phyloP scores from a whole-genome alignment of 1,140 invertebrate genomes.

The Leptestheria dahalacensis region DNA sequence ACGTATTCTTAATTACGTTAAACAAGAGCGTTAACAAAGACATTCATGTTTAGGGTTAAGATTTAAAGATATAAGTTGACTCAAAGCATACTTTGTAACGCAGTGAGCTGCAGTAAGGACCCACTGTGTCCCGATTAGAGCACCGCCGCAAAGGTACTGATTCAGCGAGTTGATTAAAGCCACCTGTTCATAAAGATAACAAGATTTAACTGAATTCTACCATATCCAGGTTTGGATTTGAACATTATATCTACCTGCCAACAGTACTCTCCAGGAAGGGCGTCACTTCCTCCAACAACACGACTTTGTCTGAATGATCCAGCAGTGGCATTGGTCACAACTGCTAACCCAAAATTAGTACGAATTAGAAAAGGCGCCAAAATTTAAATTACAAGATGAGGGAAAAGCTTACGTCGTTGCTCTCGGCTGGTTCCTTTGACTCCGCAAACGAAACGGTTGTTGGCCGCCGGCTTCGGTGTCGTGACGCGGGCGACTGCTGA shows the following conservation, averaged over 20 bases:
- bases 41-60: background rate
- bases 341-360: background rate
- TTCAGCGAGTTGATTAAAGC: slow-evolving; percentile 84
- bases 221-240: slow-evolving; percentile 9
- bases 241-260: slow-evolving; percentile 45
- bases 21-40: background rate
- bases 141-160: slow-evolving; percentile 90
- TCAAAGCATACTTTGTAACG: slow-evolving; percentile 65
- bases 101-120: slow-evolving; percentile 90
- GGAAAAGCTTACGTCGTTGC: background rate
- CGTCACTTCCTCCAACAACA: slow-evolving; percentile 81
- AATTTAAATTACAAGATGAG: background rate
- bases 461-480: slow-evolving; percentile 41
- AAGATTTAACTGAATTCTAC: slow-evolving; percentile 12
- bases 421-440: slow-evolving; percentile 45
- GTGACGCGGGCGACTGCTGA: slow-evolving; percentile 4
- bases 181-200: slow-evolving; percentile 30
- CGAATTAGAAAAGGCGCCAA: background rate
- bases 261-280: slow-evolving; percentile 80
- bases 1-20: background rate
- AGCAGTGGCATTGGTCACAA: background rate
- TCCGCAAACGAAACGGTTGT: slow-evolving; percentile 81
- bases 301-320: slow-evolving; percentile 35
- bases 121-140: slow-evolving; percentile 86
- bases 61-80: background rate